Base-by-base conservation (phyloP, 2,888 invertebrate species). In the Colostygia pectinataria region DNA sequence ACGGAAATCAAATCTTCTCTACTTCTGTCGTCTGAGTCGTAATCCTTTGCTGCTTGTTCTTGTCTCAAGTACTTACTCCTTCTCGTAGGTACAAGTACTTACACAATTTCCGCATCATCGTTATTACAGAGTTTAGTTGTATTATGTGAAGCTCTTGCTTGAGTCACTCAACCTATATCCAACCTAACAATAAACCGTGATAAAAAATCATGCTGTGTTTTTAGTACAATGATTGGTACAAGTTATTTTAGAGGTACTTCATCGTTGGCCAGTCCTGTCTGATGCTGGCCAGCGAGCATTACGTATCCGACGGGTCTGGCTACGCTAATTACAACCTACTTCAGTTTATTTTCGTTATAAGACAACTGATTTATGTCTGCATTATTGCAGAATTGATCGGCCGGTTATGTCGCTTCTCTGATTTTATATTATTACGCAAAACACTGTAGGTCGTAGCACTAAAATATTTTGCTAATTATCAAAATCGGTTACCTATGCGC, bases 291-390 rank as follows among this genome's bases (percentile, higher is more conserved):
- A 14, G 28, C 64, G 53, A 59, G 50, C 56, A 70, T 63, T 54
- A 53, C 57, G 62, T 57, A 52, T 61, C 63, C 59, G 65, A 57
- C 64, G 61, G 64, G 65, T 70, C 68, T 71, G 66, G 57, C 64
- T 63, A 56, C 55, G 67, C 70, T 74, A 74, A 77, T 76, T 71
- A 63, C 67, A 65, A 50, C 50, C 31, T 45, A 14, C 60, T 57
- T 56, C 36, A 45, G 47, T 65, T 66, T 68, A 61, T 70, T 65
- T 63, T 65, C 28, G 59, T 58, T 63, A 61, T 61, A 65, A 57
- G 57, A 63, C 51, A 49, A 46, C 49, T 59, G 59, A 62, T 53
- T 54, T 62, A 60, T 62, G 46, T 32, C 40, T 36, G 47, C 44
- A 34, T 39, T 41, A 20, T 41, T 48, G 29, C 25, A 46, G 43